Conservation (phyloP, 2,113 vertebrate species). For the Orientallactaga bullata region DNA sequence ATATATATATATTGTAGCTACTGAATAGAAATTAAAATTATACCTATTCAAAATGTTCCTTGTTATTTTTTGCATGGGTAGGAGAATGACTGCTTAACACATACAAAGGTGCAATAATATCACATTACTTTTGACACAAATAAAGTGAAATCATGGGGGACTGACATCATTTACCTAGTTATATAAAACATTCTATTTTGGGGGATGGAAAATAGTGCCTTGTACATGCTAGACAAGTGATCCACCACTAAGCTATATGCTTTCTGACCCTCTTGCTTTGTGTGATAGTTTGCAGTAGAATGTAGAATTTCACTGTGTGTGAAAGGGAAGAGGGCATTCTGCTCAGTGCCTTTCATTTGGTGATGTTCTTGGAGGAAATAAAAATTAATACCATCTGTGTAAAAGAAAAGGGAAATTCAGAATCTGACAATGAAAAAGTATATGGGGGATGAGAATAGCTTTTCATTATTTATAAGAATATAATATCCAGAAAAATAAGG, state of each 20-base stretch:
- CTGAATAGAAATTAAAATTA: neutral
- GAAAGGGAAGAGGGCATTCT: neutral
- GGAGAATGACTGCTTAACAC: neutral
- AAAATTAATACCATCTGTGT: neutral
- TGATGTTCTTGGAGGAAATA: neutral
- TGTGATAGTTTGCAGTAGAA: neutral
- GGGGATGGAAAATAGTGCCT: neutral
- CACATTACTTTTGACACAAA: neutral
- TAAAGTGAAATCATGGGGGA: neutral
- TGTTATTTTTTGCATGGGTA: neutral
- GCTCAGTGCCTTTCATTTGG: neutral
- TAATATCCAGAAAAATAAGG: neutral
- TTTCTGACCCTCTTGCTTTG: neutral
- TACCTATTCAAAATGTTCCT: neutral
- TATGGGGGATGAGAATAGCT: neutral
- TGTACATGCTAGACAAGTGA: neutral
- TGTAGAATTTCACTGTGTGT: neutral
- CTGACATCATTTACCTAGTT: neutral
- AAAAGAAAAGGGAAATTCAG: neutral
- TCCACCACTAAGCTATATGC: neutral
- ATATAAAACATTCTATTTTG: neutral
- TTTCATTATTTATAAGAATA: constrained; percentile 10
- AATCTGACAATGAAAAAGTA: neutral
- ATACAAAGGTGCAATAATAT: neutral
- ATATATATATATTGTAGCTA: neutral